Evolutionary conservation across 2,797 vertebrate species (phyloP).

Genomic region (Notolepis coatsorum): DNA sequence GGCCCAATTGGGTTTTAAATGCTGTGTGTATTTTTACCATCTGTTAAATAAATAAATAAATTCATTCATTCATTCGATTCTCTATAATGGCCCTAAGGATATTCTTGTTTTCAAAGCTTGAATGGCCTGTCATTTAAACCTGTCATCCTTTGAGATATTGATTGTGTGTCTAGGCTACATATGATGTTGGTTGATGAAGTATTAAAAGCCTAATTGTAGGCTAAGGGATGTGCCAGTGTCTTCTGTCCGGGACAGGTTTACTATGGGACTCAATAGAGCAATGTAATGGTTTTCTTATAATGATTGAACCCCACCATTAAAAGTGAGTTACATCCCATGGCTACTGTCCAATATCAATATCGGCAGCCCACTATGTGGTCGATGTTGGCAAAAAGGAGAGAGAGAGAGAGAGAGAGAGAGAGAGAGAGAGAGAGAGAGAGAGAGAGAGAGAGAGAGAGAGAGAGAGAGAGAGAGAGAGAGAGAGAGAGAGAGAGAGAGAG

Average conservation of each 20-base stretch:
- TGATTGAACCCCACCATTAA: slow-evolving; percentile 41
- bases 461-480: too few species aligned
- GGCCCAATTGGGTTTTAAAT: neutral
- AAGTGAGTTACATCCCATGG: slow-evolving; percentile 55
- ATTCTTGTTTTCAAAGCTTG: slow-evolving; percentile 6
- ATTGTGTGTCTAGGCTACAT: neutral
- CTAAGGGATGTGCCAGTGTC: neutral
- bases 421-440: neutral
- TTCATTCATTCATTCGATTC: neutral
- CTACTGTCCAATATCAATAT: slow-evolving; percentile 52
- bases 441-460: too few species aligned
- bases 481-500: slow-evolving; percentile 35
- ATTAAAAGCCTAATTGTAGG: neutral
- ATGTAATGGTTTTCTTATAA: slow-evolving; percentile 16
- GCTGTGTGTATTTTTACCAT: neutral
- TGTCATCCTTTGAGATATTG: neutral
- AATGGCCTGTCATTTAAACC: neutral
- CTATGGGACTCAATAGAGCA: slow-evolving; percentile 9
- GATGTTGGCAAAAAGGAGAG: slow-evolving; percentile 48
- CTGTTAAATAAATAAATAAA: neutral
- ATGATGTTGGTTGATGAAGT: neutral
- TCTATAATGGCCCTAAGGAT: neutral
- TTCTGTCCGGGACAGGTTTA: neutral
- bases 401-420: neutral
- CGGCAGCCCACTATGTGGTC: slow-evolving; percentile 39